Base-by-base conservation (phyloP, 1,140 invertebrate genomes). In the Luehdorfia chinensis region DNA sequence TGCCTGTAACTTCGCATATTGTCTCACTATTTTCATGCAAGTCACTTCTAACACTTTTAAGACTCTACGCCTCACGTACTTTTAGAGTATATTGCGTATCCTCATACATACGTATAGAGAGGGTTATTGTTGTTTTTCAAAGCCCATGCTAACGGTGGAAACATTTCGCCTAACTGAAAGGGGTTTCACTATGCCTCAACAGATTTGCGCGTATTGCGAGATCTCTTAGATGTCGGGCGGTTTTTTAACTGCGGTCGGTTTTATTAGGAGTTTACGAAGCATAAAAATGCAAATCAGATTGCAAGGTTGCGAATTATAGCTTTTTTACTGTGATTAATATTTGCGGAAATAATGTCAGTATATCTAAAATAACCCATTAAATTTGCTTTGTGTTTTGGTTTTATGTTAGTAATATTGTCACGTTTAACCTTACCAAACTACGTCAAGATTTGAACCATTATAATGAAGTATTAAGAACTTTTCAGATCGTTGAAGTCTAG, bases 61-160 rank as follows among this genome's bases (percentile, higher is more conserved):
- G n/a, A 19, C 47, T 81, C 74, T 79, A 47, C 54, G 34, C 21
- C 45, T 15, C 36, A 46, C 51, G 68, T 67, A 75, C 67, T 75
- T 77, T 71, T 71, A 75, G 75, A 79, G 75, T 75, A 75, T 78
- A 83, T 83, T 85, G 74, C 76, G 75, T 75, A 74, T 80, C 66
- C 74, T 74, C 74, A 75, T 75, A 75, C 70, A 78, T 77, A 80
- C 70, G 48, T 74, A 74, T 61, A 66, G 54, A 55, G 64, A 54
- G 68, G 64, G 65, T 74, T 75, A 85, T 85, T 85, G 81, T 85
- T 85, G 77, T 83, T 77, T 80, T 78, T 72, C 69, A 84, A 84
- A 79, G 76, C 64, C 60, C 50, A 50, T 63, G 65, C 70, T 59
- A 60, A 56, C 56, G 57, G 55, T 66, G 50, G 41, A 62, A 68